Evolutionary conservation across 2,888 invertebrate species (phyloP).

Genomic region (Alviniconcha strummeri): DNA sequence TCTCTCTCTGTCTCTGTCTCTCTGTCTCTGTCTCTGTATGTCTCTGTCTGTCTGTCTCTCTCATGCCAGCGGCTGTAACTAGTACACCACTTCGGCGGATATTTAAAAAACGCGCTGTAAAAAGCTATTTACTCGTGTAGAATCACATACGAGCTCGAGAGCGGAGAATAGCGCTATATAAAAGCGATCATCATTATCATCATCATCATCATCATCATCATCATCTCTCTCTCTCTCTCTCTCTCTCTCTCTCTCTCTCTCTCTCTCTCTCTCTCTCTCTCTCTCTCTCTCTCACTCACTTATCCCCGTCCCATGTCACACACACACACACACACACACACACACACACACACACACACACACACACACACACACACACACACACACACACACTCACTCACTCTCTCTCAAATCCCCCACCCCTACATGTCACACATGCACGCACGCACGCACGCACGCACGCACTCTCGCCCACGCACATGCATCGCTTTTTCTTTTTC

Average conservation of each 20-base stretch:
- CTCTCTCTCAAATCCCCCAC: background rate
- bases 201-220: background rate
- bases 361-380: too few species aligned
- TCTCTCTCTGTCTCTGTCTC: too few species aligned
- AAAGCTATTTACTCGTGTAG: background rate
- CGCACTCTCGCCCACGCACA: background rate
- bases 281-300: conserved; percentile 14
- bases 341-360: too few species aligned
- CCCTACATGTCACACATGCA: background rate
- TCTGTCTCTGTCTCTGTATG: background rate
- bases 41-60: conserved; percentile 23
- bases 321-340: too few species aligned
- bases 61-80: background rate
- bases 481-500: background rate
- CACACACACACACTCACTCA: background rate
- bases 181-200: background rate
- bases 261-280: conserved; percentile 14
- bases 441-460: background rate
- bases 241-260: conserved; percentile 5
- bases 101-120: background rate
- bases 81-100: too few species aligned
- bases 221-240: background rate
- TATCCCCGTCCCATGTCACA: background rate
- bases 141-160: background rate
- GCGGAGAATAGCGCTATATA: background rate